Percentiles rank a stretch among this genome's conserved stretches.
These are phyloP conservation scores for Microvelia longipes DNA, from an alignment of 1,140 invertebrate species.

Conservation along the genomic window DNA sequence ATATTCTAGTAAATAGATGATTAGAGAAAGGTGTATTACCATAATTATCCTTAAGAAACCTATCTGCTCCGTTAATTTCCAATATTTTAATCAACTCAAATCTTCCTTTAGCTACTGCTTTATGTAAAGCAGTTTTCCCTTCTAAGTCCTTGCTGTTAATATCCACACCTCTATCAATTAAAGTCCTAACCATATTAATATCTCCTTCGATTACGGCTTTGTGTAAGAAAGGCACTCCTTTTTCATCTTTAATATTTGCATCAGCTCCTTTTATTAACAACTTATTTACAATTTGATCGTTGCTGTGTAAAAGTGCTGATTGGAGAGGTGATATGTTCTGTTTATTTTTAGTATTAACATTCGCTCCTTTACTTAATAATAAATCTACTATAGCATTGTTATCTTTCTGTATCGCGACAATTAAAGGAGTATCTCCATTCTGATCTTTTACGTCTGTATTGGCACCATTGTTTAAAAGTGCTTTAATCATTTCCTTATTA, in stretches of 20 bases:
- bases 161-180: background rate
- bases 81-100: background rate
- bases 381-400: background rate
- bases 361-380: background rate
- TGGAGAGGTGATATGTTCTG: background rate
- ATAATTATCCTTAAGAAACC: background rate
- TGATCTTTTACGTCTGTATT: background rate
- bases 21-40: background rate
- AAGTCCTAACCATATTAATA: background rate
- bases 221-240: background rate
- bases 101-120: background rate
- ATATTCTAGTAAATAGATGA: too few relatives aligned
- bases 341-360: background rate
- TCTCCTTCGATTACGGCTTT: background rate
- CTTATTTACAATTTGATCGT: background rate
- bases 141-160: background rate
- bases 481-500: background rate
- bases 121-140: background rate
- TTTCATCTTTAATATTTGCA: background rate
- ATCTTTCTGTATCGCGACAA: background rate
- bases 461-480: background rate
- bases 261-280: background rate
- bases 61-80: background rate
- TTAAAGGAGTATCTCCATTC: background rate
- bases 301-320: background rate